Evolutionary conservation across 2,888 invertebrate genomes (phyloP), one percentile per base, ranked within the genome.

Genomic region (Koerneria pararmatus): DNA sequence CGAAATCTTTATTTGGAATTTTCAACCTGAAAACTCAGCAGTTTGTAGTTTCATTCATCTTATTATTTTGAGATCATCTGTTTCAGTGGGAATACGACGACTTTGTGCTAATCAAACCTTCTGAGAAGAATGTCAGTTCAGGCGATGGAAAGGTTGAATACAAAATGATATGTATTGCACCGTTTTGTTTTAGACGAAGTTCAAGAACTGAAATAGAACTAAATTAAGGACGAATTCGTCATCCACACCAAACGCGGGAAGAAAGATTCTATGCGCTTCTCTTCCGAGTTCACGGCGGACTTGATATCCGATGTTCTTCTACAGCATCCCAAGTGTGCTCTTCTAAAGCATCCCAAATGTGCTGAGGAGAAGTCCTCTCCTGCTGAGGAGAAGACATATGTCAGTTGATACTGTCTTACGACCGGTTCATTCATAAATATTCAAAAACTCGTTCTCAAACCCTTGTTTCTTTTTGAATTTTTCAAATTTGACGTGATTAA

Each of bases 241-340:
- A 89, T 85, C 93, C 77, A 89, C 89, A 15, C 76, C 8, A 91
- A 90, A 80, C 93, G 92, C 80, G 90, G 91, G 80, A 95, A 95
- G 86, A 87, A 89, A 57, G 97, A 95, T 83, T 89, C 90, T 15
- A 95, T 98, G 91, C 91, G 90, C 83, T 94, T 99, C 84, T 94
- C 95, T 15, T 93, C 94, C 0, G 97, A 98, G 82, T 91, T 93
- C 84, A 89, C 95, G 80, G 89, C 91, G 68, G 89, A 95, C 77
- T 89, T 99, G 74, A 87, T 99, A 57, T 93, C 93, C 6, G 92
- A 95, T 82, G 92, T 94, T 72, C 88, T 95, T 11, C 66, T 61
- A 34, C 73, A 76, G 59, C 74, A 74, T 57, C 66, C 72, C 8
- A n/a, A n/a, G n/a, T n/a, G n/a, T n/a, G n/a, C n/a, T n/a, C n/a